Conservation (phyloP, 2,113 vertebrate species). For the Protobothrops mucrosquamatus region DNA sequence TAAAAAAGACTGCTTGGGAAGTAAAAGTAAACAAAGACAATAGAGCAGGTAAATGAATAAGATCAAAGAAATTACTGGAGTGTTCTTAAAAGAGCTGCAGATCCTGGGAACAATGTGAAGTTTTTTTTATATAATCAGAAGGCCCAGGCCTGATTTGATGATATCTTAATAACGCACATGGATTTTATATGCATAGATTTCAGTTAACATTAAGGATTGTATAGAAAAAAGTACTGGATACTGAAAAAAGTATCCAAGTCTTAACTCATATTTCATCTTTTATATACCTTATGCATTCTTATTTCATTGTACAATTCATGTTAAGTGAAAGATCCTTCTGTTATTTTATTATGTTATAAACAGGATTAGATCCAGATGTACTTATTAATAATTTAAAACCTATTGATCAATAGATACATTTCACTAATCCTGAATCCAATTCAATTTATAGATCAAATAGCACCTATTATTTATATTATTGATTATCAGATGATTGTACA, state of each 20-base stretch:
- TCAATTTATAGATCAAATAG: not conserved
- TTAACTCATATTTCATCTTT: not conserved
- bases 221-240: not conserved
- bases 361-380: not conserved
- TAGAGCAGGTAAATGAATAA: not conserved
- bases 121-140: not conserved
- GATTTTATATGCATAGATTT: not conserved
- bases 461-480: not conserved
- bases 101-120: not conserved
- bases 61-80: not conserved
- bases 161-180: not conserved
- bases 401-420: not conserved
- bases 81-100: not conserved
- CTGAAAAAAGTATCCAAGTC: not conserved
- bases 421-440: not conserved
- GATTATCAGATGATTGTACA: not conserved
- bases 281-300: not conserved
- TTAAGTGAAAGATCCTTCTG: not conserved
- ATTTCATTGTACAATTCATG: not conserved
- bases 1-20: not conserved
- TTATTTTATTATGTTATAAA: not conserved
- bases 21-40: not conserved
- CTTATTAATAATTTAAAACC: not conserved
- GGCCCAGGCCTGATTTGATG: not conserved
- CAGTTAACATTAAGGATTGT: not conserved